Base-by-base conservation (phyloP, 2,797 vertebrate genomes). In the Nothura maculosa region DNA sequence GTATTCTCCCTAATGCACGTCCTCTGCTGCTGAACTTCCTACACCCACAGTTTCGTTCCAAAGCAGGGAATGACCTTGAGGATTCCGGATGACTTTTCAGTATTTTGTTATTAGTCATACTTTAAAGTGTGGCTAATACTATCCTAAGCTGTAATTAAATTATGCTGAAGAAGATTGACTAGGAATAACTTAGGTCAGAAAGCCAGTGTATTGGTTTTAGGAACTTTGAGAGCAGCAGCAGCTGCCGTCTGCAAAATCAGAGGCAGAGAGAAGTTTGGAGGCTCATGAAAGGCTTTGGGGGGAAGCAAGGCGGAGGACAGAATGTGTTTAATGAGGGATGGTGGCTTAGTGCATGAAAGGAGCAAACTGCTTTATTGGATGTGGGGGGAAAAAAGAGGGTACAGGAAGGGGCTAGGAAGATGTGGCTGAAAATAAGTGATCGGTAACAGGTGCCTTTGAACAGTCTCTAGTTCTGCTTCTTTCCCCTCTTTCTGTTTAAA, bases 281-380 rank as follows among this genome's bases (percentile, higher is more conserved):
- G 20, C 81, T 92, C 88, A 55, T 91, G 90, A 94, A 96, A 96
- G 72, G 86, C 90, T 89, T 89, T 95, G 81, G 7, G 81, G 90
- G 90, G 64, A 81, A 81, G 0, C 60, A 67, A 95, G 62, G 58
- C 75, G 93, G 76, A 94, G 90, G 93, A 88, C 73, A 93, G 38
- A 89, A 93, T 78, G 69, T 93, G 92, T 90, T 91, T 92, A 79
- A 95, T 91, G 78, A 45, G 68, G 54, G 54, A 68, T 94, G 88
- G 90, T 88, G 87, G 86, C 94, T 92, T 85, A 93, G 68, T 96
- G 95, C 90, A 95, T 96, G 80, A 96, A 96, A 96, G 92, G 64
- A 80, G 54, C 70, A 94, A 87, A 93, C 40, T 70, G 73, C 93
- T 94, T 93, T 95, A 85, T 93, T 95, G 69, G 86, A 34, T 30